Evolutionary conservation across 2,797 vertebrate genomes (phyloP), one percentile per base, ranked within the genome.

Genomic region (Helostoma temminkii): DNA sequence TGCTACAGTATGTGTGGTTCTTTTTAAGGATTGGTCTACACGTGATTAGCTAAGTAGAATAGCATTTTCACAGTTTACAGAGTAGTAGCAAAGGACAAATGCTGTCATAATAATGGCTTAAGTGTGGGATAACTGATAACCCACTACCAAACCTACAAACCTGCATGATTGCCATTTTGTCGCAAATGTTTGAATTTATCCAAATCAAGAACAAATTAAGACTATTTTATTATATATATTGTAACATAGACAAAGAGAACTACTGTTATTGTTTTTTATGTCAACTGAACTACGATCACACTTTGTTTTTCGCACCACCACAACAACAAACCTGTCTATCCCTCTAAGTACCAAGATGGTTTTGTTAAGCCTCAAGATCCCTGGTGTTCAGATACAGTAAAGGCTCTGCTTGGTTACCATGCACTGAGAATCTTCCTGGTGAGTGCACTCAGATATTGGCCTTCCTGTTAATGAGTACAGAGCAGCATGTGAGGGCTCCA

Each of bases 381-480:
- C 26, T n/a, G 34, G 48, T 58, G 68, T 60, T 64, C 12, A 14
- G 62, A 9, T 24, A 36, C 58, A 64, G 56, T n/a, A 41, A 6
- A 41, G n/a, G 47, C 57, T 66, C 39, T 1, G 0, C 36, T 50
- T 36, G 16, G 75, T 66, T 52, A 47, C 58, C 50, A 18, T 74
- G 55, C 41, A 66, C 54, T 55, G 39, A 68, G 42, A 65, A 57
- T 63, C 37, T 14, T 47, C 34, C 22, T 1, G 37, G 12, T 39
- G 68, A 55, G 63, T 4, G 0, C 0, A 16, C 67, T 97, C 90
- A 97, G 90, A 92, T 94, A 83, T 92, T 89, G 75, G 76, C 86
- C 80, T 88, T 93, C 93, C 96, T 99, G 92, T 96, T 96, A 91
- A 99, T 94, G 82, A 99, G 94, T 30, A 99, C 84, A 0, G 95